Percentiles rank a stretch among this genome's conserved stretches.
Conservation (phyloP, 2,113 vertebrate species). For the Mormyrus iriodes region DNA sequence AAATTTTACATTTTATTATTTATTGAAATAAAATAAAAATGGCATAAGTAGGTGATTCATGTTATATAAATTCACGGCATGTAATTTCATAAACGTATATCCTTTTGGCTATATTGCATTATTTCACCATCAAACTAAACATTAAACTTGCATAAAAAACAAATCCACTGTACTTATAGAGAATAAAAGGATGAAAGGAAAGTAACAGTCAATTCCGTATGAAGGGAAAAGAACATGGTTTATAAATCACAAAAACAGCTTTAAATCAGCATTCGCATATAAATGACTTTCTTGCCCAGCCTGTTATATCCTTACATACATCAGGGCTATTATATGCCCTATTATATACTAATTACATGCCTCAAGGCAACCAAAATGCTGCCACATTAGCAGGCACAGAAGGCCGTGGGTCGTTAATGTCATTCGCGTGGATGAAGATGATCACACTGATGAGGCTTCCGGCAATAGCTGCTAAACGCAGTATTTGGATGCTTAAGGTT, state of each 20-base stretch:
- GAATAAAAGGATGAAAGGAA: background rate
- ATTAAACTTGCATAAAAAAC: background rate
- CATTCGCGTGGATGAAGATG: background rate
- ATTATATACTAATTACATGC: background rate
- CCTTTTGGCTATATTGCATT: background rate
- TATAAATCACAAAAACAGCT: background rate
- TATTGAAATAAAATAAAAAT: background rate
- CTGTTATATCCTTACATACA: background rate
- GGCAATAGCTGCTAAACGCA: background rate
- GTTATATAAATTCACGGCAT: background rate
- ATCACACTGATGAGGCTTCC: background rate
- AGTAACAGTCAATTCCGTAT: background rate
- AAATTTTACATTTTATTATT: background rate
- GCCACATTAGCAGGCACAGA: background rate
- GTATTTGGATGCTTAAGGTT: background rate
- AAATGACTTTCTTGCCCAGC: background rate
- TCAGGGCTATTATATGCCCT: background rate
- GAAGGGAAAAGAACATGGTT: background rate
- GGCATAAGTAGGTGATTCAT: background rate
- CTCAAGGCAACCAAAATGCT: background rate
- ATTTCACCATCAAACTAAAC: background rate
- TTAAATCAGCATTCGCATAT: background rate
- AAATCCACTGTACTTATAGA: background rate
- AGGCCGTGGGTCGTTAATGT: background rate
- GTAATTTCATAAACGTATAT: background rate